These are phyloP conservation scores for Argentina silus DNA, from an alignment of 2,797 vertebrate genomes.

Conservation along the genomic window DNA sequence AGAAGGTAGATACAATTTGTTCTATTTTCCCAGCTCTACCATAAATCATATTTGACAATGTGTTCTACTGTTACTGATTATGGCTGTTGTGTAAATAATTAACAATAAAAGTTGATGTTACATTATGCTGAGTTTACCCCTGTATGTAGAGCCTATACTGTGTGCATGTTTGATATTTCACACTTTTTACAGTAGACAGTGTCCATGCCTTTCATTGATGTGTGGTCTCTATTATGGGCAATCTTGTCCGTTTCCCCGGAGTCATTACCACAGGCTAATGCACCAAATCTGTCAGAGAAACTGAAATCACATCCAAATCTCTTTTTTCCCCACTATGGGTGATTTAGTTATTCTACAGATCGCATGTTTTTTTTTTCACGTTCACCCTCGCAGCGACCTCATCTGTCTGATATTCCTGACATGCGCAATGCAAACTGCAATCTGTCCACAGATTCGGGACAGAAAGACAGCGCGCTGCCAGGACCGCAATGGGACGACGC, in stretches of 20 bases:
- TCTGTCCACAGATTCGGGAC: constrained; percentile 54
- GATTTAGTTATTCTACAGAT: background rate
- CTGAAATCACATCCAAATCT: background rate
- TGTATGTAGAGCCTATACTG: background rate
- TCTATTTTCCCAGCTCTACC: too few relatives aligned
- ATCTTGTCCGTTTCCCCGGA: background rate
- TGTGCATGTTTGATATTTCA: too few relatives aligned
- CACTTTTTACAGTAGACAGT: background rate
- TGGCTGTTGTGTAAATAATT: background rate
- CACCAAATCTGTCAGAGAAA: constrained; percentile 5
- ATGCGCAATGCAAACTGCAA: constrained; percentile 68
- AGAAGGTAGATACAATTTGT: too few relatives aligned
- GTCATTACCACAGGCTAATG: background rate
- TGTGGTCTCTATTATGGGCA: background rate
- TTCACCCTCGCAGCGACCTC: constrained; percentile 49
- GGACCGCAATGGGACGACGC: constrained; percentile 59
- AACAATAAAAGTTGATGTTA: background rate
- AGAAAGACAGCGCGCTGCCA: constrained; percentile 22
- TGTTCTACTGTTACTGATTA: background rate
- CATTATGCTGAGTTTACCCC: background rate
- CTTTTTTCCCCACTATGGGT: background rate
- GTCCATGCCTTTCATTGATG: background rate
- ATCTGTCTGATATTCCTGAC: constrained; percentile 54
- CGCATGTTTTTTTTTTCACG: background rate
- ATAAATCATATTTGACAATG: too few relatives aligned